Evolutionary conservation across 2,888 invertebrate species (phyloP).

Genomic region (Tipula vernalis): DNA sequence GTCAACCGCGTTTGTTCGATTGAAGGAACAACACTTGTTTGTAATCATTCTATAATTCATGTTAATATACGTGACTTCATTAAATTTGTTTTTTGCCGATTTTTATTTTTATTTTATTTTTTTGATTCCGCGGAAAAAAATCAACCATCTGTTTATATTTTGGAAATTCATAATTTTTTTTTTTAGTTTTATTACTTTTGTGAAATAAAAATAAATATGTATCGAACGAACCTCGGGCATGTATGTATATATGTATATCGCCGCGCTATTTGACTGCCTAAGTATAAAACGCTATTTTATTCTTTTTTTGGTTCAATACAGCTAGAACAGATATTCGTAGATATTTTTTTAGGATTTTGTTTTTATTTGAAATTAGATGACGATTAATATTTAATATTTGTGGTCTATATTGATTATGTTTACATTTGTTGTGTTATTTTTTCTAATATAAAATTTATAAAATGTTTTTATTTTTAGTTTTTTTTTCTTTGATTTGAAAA

Average conservation of each 20-base stretch:
- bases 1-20: background rate
- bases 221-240: background rate
- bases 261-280: background rate
- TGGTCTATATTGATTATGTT: background rate
- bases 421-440: background rate
- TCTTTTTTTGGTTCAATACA: background rate
- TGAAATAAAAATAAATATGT: background rate
- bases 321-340: background rate
- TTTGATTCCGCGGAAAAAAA: background rate
- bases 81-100: background rate
- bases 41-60: background rate
- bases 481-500: background rate
- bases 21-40: background rate
- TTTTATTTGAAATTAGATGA: background rate
- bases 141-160: slow-evolving; percentile 4
- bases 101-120: background rate
- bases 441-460: background rate
- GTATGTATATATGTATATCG: background rate
- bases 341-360: background rate
- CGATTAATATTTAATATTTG: background rate
- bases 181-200: background rate
- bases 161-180: background rate
- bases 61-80: slow-evolving; percentile 4
- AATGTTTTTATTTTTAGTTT: background rate
- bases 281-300: background rate